phyloP scores from a whole-genome alignment of 2,888 invertebrate species.

The Luffia ferchaultella region DNA sequence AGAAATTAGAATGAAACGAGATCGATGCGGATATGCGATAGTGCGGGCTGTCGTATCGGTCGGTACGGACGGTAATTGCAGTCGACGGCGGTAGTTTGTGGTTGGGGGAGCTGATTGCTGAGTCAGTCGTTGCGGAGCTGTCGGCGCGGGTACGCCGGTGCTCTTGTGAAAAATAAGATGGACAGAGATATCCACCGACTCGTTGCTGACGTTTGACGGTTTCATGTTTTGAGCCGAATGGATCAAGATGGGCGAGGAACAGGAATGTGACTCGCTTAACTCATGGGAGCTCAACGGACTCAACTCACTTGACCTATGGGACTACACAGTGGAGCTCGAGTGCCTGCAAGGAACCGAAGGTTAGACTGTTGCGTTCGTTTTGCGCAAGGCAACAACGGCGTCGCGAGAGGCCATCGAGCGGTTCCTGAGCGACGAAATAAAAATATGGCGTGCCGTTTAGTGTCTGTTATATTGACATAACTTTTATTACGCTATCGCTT shows the following conservation, averaged over 20 bases:
- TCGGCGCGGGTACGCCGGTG: slow-evolving; percentile 32
- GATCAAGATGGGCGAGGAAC: slow-evolving; percentile 51
- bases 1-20: slow-evolving; percentile 50
- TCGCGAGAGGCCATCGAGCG: slow-evolving; percentile 12
- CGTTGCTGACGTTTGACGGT: slow-evolving; percentile 20
- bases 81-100: slow-evolving; percentile 1
- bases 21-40: slow-evolving; percentile 38
- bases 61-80: slow-evolving; percentile 1
- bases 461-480: neutral
- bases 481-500: neutral
- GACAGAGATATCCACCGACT: slow-evolving; percentile 28
- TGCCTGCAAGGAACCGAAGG: slow-evolving; percentile 82
- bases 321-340: slow-evolving; percentile 85
- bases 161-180: slow-evolving; percentile 12
- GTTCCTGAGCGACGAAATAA: neutral
- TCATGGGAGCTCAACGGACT: slow-evolving; percentile 65
- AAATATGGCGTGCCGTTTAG: neutral
- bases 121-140: slow-evolving; percentile 37
- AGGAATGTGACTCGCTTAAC: slow-evolving; percentile 53
- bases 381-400: slow-evolving; percentile 38
- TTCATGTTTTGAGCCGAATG: slow-evolving; percentile 18
- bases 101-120: slow-evolving; percentile 20
- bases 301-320: slow-evolving; percentile 83
- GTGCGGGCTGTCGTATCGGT: slow-evolving; percentile 18
- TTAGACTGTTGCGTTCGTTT: slow-evolving; percentile 37